These are phyloP conservation scores for Terrapene triunguis DNA, from an alignment of 2,113 vertebrate species.

Conservation along the genomic window DNA sequence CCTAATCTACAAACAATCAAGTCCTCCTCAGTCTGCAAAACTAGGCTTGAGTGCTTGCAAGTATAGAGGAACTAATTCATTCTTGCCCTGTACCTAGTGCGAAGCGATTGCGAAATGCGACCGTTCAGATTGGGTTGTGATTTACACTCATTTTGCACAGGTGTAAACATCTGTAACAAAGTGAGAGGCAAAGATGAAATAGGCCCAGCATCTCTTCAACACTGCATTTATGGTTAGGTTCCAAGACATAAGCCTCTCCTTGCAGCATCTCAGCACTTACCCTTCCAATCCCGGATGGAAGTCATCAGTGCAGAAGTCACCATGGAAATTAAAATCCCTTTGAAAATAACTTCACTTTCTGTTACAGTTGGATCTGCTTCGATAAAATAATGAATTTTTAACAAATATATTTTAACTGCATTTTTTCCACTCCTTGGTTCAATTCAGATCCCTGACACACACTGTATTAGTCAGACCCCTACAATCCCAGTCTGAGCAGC, in stretches of 20 bases:
- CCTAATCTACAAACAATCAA: neutral
- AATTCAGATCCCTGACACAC: neutral
- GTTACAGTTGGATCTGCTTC: neutral
- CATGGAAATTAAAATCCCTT: neutral
- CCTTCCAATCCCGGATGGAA: neutral
- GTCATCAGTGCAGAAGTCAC: neutral
- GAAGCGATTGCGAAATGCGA: neutral
- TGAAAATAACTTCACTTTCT: neutral
- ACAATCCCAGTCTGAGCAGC: neutral
- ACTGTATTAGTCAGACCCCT: neutral
- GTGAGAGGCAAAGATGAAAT: neutral
- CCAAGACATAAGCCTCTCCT: accelerated
- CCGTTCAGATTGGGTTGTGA: neutral
- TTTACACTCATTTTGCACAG: neutral
- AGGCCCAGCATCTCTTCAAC: neutral
- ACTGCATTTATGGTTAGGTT: neutral
- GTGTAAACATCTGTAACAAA: neutral
- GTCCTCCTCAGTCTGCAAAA: neutral
- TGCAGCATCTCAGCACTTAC: accelerated
- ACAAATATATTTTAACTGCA: neutral
- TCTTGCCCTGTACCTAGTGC: neutral
- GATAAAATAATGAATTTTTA: neutral
- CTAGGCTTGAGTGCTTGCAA: neutral
- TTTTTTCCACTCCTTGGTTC: neutral
- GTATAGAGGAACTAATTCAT: accelerated